Evolutionary conservation across 2,797 vertebrate genomes (phyloP), one percentile per base, ranked within the genome.

Genomic region (Anniella stebbinsi): DNA sequence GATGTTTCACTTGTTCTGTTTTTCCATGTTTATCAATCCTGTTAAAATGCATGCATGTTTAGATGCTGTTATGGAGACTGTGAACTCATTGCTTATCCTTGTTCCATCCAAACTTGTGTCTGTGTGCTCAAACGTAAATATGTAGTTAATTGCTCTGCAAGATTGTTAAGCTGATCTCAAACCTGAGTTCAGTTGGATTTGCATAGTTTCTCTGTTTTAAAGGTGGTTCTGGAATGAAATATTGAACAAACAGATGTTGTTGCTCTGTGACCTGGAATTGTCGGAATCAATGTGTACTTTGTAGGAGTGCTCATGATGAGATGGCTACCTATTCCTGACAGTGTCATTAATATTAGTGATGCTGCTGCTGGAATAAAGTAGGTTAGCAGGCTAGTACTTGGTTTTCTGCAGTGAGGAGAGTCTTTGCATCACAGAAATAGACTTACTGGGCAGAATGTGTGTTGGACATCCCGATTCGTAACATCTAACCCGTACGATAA

Each of bases 361-460:
- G 78, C 87, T 51, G 38, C 87, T 77, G n/a, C 72, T 93, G 84
- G 80, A 69, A 60, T 28, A 88, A 76, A 84, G 81, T 41, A 84
- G 89, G 81, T 87, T 90, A 92, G 4, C 86, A 51, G 78, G n/a
- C 57, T 76, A n/a, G 54, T 38, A 63, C 77, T 54, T 60, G 7
- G 78, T 88, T 92, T 15, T 3, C 41, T 95, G 72, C 80, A 18
- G 0, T 28, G 51, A 85, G 15, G 23, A 4, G 76, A 67, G 48
- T 69, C 21, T 2, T 15, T 0, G 33, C 78, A 7, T 63, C 94
- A 73, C 48, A 84, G 80, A 41, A 0, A 0, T 30, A 91, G 75
- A 45, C 15, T 38, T 2, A 77, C 88, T 89, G 41, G 18, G 36
- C n/a, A 75, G 36, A 75, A 66, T 75, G 66, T 69, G 30, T 8